Evolutionary conservation across 2,797 vertebrate genomes (phyloP), one percentile per base, ranked within the genome.

Genomic region (Arrhamphus sclerolepis): DNA sequence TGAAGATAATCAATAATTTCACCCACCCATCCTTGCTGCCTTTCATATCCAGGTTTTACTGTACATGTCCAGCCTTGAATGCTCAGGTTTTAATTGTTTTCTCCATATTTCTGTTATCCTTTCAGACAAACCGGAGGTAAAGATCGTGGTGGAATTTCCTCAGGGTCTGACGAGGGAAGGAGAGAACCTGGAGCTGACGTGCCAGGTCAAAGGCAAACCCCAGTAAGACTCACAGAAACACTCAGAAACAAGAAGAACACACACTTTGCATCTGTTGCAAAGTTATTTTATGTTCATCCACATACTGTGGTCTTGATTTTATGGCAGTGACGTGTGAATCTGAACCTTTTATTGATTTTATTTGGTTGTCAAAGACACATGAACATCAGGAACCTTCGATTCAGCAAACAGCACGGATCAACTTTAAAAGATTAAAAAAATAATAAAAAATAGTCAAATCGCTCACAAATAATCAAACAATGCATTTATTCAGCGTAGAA

Each of bases 51-150:
- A 34, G 31, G 13, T 34, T 10, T 34, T 10, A 34, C 31, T 10
- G 31, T 11, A 34, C 31, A 34, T 34, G 10, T 34, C 31, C 31
- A 34, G 31, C 31, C 31, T 11, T 34, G 31, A 11, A 11, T 10
- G 31, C 31, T 34, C 31, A 2, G 31, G 6, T 18, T 42, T 13
- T 21, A 4, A 2, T 13, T 39, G 19, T 19, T 46, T 19, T 38
- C 14, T 63, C 8, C 55, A 1, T 73, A 4, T 77, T 34, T 64
- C 34, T 65, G 31, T 81, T 9, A 4, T 56, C 10, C 24, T 76
- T 81, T 18, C 94, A 98, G 97, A 98, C 94, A 98, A 98, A 89
- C 97, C 97, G 4, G 95, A 97, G 87, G 96, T 99, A 71, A 95
- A 95, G 85, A 96, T 99, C 47, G 89, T 94, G 70, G 95, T 97